phyloP scores from a whole-genome alignment of 2,113 vertebrate genomes.

The Misgurnus mizolepis region DNA sequence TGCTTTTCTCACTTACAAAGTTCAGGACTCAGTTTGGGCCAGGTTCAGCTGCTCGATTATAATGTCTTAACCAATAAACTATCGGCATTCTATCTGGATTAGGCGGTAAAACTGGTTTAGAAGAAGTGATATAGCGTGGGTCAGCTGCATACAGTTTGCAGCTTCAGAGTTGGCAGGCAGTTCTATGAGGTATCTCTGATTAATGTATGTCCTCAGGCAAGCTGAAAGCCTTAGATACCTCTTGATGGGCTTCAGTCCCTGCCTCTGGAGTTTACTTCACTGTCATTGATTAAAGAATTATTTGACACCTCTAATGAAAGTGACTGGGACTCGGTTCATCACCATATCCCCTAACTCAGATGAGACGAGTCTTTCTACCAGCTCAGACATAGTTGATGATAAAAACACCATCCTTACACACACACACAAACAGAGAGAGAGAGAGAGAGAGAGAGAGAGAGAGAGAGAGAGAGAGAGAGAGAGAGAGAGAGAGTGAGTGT shows the following conservation, averaged over 20 bases:
- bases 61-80: constrained; percentile 33
- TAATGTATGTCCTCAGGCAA: constrained; percentile 53
- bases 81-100: constrained; percentile 33
- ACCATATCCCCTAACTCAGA: constrained; percentile 24
- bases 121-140: constrained; percentile 48
- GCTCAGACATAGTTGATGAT: neutral
- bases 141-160: constrained; percentile 40
- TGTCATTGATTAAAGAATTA: constrained; percentile 52
- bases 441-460: neutral
- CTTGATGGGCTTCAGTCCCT: constrained; percentile 34
- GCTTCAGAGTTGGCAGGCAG: constrained; percentile 36
- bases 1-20: neutral
- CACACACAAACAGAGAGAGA: neutral
- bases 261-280: constrained; percentile 34
- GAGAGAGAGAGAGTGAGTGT: neutral
- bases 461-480: neutral
- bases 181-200: constrained; percentile 40
- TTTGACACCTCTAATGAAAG: constrained; percentile 56
- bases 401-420: neutral
- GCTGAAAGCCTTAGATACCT: constrained; percentile 27
- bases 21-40: neutral
- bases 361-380: constrained; percentile 10
- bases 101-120: constrained; percentile 34
- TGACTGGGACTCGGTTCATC: constrained; percentile 27
- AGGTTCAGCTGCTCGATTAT: neutral